A percentile compares a stretch with the other conserved stretches of the same genome.
Conservation (phyloP, 2,113 vertebrate species). For the Geococcyx californianus region DNA sequence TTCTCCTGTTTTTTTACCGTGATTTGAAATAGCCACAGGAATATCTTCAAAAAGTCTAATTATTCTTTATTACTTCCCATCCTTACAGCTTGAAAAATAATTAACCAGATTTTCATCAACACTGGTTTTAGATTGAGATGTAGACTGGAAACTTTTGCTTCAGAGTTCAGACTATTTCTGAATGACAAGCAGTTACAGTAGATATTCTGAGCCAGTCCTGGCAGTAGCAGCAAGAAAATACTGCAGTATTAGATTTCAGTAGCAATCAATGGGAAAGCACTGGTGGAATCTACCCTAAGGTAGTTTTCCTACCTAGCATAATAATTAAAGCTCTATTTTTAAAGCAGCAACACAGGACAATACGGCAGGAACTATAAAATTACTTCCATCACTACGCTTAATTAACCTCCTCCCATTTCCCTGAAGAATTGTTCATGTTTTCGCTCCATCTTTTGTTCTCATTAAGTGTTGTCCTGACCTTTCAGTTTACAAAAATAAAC, state of each 20-base stretch:
- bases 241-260: constrained; percentile 21
- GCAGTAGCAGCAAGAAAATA: background rate
- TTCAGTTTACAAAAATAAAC: constrained; percentile 3
- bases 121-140: background rate
- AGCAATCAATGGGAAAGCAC: constrained; percentile 33
- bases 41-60: background rate
- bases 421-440: background rate
- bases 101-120: background rate
- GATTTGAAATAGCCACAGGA: background rate
- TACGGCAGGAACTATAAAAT: constrained; percentile 2
- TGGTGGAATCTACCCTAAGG: background rate
- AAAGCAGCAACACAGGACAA: background rate
- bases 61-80: background rate
- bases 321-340: constrained; percentile 35
- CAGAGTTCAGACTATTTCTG: background rate
- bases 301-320: background rate
- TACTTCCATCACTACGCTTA: background rate
- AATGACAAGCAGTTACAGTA: constrained; percentile 19
- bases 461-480: constrained; percentile 55
- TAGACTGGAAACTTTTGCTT: background rate
- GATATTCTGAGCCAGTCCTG: background rate
- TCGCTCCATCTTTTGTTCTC: constrained; percentile 17
- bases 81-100: background rate
- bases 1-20: background rate
- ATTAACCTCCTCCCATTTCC: constrained; percentile 36